These are phyloP conservation scores for Calonectris borealis DNA, from an alignment of 2,113 vertebrate species.

Conservation along the genomic window DNA sequence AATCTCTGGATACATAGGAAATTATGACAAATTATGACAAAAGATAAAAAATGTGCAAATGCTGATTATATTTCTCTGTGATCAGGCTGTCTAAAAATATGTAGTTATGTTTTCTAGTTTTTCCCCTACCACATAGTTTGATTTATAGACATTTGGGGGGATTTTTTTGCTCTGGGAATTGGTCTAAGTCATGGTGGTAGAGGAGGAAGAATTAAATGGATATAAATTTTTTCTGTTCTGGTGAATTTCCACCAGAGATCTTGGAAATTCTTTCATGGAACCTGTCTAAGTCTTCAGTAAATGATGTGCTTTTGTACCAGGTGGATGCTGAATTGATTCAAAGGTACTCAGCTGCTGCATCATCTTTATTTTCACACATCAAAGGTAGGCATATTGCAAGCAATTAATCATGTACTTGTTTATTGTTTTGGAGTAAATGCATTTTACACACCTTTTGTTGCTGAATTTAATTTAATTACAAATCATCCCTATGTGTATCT, in stretches of 20 bases:
- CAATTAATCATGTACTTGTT: constrained; percentile 66
- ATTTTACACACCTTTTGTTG: constrained; percentile 61
- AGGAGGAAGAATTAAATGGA: neutral
- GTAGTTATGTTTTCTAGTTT: neutral
- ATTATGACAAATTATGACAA: neutral
- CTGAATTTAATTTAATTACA: constrained; percentile 68
- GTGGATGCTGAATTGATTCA: constrained; percentile 46
- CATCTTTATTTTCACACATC: constrained; percentile 60
- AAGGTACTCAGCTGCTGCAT: constrained; percentile 41
- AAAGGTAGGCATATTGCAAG: constrained; percentile 52
- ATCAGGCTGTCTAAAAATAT: neutral
- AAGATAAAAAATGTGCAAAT: neutral
- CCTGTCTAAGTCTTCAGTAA: neutral
- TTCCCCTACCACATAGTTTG: neutral
- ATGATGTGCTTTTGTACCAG: neutral
- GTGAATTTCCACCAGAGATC: neutral
- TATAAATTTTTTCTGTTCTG: neutral
- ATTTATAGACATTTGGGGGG: neutral
- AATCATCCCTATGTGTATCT: constrained; percentile 10
- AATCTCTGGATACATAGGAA: neutral
- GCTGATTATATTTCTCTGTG: neutral
- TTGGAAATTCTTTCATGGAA: neutral
- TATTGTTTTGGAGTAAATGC: constrained; percentile 61
- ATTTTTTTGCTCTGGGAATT: neutral
- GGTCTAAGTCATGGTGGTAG: neutral